These are phyloP conservation scores for Drosophila simulans DNA, from an alignment of 1,140 invertebrate species.

Conservation along the genomic window DNA sequence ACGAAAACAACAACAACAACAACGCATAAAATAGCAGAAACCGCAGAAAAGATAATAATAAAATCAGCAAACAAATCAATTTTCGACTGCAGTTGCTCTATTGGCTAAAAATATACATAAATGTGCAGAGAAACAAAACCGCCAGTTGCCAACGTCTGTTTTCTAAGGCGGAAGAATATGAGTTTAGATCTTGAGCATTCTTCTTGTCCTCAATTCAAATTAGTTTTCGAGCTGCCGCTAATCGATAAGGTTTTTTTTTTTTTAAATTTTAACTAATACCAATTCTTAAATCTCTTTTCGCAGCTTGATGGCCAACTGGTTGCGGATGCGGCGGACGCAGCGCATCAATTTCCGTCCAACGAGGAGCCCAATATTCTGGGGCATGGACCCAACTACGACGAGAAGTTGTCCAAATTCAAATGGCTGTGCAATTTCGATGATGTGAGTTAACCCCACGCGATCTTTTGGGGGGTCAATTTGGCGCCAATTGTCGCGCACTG, in stretches of 20 bases:
- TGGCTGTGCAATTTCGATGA: slow-evolving; percentile 81
- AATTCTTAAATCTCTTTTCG: slow-evolving; percentile 7
- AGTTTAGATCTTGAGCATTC: not conserved
- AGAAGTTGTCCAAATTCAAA: slow-evolving; percentile 68
- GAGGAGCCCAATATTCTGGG: slow-evolving; percentile 81
- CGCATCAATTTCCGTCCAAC: slow-evolving; percentile 81
- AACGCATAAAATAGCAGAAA: slow-evolving; percentile 6
- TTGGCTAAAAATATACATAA: slow-evolving; percentile 24
- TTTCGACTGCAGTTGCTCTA: slow-evolving; percentile 38
- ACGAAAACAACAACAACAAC: slow-evolving; percentile 8
- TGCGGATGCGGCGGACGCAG: slow-evolving; percentile 52
- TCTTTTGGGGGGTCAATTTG: slow-evolving; percentile 34
- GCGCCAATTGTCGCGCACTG: slow-evolving; percentile 34
- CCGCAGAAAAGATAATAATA: slow-evolving; percentile 23
- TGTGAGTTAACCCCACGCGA: slow-evolving; percentile 59
- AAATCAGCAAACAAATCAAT: slow-evolving; percentile 44
- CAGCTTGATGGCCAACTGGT: slow-evolving; percentile 67
- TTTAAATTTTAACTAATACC: not conserved
- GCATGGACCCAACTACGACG: slow-evolving; percentile 72
- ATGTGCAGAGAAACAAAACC: not conserved
- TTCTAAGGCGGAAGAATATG: slow-evolving; percentile 42
- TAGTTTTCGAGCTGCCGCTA: slow-evolving; percentile 28
- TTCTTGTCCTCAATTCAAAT: slow-evolving; percentile 57
- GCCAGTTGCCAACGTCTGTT: slow-evolving; percentile 39
- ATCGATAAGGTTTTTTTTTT: slow-evolving; percentile 19